These are phyloP conservation scores for Brenthis hecate DNA, from an alignment of 2,888 invertebrate species.

Conservation along the genomic window DNA sequence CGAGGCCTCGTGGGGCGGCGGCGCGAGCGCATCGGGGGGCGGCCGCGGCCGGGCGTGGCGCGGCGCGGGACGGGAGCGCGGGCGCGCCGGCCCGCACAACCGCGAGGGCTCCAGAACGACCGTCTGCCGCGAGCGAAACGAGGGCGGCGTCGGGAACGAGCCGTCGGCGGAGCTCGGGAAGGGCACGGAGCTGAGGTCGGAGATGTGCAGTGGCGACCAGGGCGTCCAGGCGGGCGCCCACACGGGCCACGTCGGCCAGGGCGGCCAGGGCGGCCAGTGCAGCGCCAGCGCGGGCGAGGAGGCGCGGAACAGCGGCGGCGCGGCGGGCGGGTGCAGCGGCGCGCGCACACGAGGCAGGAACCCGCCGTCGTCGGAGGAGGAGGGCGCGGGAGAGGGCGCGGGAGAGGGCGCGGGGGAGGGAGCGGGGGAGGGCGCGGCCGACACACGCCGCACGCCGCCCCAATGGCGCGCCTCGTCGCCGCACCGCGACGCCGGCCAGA, in stretches of 20 bases:
- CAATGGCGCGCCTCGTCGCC: constrained; percentile 62
- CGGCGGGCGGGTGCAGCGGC: constrained; percentile 85
- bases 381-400: constrained; percentile 67
- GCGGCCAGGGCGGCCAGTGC: constrained; percentile 80
- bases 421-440: constrained; percentile 43
- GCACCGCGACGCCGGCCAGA: constrained; percentile 89
- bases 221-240: constrained; percentile 85
- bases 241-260: constrained; percentile 85
- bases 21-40: constrained; percentile 82
- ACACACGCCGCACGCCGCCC: constrained; percentile 48
- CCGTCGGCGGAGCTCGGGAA: constrained; percentile 90
- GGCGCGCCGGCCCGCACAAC: constrained; percentile 77
- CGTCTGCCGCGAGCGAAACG: constrained; percentile 84
- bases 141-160: constrained; percentile 89
- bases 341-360: constrained; percentile 85
- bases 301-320: constrained; percentile 72
- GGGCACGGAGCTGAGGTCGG: constrained; percentile 93
- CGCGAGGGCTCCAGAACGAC: constrained; percentile 84
- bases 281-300: constrained; percentile 71
- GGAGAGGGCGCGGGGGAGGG: constrained; percentile 44
- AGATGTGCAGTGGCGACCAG: constrained; percentile 89
- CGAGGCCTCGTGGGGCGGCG: constrained; percentile 89
- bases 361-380: constrained; percentile 92
- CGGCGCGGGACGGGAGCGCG: constrained; percentile 85
- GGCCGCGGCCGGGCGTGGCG: constrained; percentile 83